A percentile compares a stretch with the other conserved stretches of the same genome.
Evolutionary conservation across 2,888 invertebrate genomes (phyloP).

Genomic region (Cybosia mesomella): DNA sequence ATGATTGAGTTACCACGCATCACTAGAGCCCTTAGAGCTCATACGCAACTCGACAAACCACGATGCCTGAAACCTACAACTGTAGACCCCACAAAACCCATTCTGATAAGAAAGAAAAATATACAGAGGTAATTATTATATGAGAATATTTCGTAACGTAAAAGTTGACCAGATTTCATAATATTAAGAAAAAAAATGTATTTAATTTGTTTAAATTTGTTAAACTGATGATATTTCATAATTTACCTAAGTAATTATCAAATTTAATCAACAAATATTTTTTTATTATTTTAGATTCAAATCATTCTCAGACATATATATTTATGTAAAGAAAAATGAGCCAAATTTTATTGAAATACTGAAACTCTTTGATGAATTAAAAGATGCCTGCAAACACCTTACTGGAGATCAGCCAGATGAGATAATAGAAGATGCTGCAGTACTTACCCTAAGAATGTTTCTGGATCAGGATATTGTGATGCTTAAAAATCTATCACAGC

Average conservation of each 20-base stretch:
- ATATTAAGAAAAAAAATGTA: neutral
- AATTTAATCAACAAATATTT: neutral
- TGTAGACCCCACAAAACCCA: conserved; percentile 55
- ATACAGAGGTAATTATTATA: conserved; percentile 64
- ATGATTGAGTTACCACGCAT: conserved; percentile 88
- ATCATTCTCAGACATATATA: conserved; percentile 82
- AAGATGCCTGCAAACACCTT: conserved; percentile 72
- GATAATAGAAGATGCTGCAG: conserved; percentile 88
- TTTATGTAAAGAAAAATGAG: conserved; percentile 75
- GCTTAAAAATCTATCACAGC: conserved; percentile 84
- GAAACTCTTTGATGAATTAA: conserved; percentile 63
- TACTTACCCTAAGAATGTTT: conserved; percentile 88
- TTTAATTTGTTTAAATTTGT: neutral
- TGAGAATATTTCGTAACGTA: neutral
- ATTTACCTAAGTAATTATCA: conserved; percentile 7
- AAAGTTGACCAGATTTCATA: neutral
- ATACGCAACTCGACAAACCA: conserved; percentile 86
- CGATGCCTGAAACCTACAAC: conserved; percentile 72
- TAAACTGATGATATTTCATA: neutral
- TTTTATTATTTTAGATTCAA: conserved; percentile 70
- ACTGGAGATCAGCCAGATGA: conserved; percentile 87
- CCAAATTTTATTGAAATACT: conserved; percentile 66
- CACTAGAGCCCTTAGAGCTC: conserved; percentile 89
- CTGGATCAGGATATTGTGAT: conserved; percentile 87
- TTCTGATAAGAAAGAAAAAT: conserved; percentile 54